Evolutionary conservation across 1,140 invertebrate species (phyloP).

Genomic region (Drosophila ogumai): DNA sequence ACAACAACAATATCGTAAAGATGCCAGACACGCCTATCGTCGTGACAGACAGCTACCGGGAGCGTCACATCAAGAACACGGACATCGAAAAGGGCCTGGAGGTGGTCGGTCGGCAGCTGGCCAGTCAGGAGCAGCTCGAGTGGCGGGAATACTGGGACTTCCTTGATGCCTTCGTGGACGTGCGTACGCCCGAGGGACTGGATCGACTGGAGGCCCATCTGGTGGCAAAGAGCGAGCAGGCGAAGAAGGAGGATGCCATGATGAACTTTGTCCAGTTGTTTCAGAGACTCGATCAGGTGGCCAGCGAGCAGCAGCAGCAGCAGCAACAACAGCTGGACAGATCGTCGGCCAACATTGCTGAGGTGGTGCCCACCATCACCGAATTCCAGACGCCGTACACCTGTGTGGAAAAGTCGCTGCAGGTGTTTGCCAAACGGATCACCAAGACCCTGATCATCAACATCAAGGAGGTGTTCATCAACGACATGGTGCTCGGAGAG

Average conservation of each 20-base stretch:
- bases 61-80: conserved; percentile 87
- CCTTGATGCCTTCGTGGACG: conserved; percentile 91
- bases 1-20: neutral
- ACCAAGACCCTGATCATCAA: conserved; percentile 85
- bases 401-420: conserved; percentile 88
- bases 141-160: conserved; percentile 98
- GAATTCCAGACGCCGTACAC: conserved; percentile 85
- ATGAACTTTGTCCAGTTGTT: conserved; percentile 40
- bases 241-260: conserved; percentile 22
- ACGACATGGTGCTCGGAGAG: conserved; percentile 86
- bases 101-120: conserved; percentile 91
- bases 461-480: conserved; percentile 78
- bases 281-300: conserved; percentile 49
- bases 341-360: neutral
- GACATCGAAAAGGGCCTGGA: conserved; percentile 95
- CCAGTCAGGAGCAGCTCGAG: conserved; percentile 90
- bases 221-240: conserved; percentile 82
- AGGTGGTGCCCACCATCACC: neutral
- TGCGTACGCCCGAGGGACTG: conserved; percentile 90
- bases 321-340: conserved; percentile 4
- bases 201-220: conserved; percentile 91
- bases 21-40: neutral
- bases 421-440: conserved; percentile 89
- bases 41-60: conserved; percentile 57
- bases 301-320: conserved; percentile 9